These are phyloP conservation scores for Glomeris marginata DNA, from an alignment of 2,888 invertebrate species.

Conservation along the genomic window DNA sequence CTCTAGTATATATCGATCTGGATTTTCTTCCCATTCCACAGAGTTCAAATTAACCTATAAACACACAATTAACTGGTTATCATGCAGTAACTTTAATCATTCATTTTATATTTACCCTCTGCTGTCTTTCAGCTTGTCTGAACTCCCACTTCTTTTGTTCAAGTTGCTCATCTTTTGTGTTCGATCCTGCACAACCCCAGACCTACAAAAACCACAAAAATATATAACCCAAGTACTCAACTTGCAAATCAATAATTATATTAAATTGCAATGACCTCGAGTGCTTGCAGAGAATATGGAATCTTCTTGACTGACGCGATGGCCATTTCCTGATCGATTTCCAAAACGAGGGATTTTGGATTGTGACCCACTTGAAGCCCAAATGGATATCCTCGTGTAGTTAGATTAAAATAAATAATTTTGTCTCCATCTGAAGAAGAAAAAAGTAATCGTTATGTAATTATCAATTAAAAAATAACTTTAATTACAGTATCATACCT, in stretches of 20 bases:
- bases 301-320: conserved; percentile 49
- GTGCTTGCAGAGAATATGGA: conserved; percentile 44
- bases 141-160: conserved; percentile 86
- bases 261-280: conserved; percentile 45
- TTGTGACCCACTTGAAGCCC: conserved; percentile 69
- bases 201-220: conserved; percentile 31
- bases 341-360: conserved; percentile 56
- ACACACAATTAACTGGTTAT: background rate
- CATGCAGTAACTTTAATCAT: background rate
- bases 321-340: conserved; percentile 59
- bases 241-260: background rate
- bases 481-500: conserved; percentile 23
- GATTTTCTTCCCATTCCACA: conserved; percentile 89
- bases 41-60: conserved; percentile 57
- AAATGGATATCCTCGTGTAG: conserved; percentile 66
- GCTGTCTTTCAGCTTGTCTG: conserved; percentile 69
- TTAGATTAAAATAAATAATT: conserved; percentile 67
- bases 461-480: background rate
- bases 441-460: background rate
- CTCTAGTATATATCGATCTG: conserved; percentile 79
- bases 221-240: conserved; percentile 6
- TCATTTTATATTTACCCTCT: conserved; percentile 36
- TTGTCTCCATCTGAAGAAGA: conserved; percentile 41
- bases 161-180: conserved; percentile 50
- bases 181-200: conserved; percentile 30